A percentile compares a stretch with the other conserved stretches of the same genome.
phyloP scores from a whole-genome alignment of 2,113 vertebrate species.

The Lathamus discolor region DNA sequence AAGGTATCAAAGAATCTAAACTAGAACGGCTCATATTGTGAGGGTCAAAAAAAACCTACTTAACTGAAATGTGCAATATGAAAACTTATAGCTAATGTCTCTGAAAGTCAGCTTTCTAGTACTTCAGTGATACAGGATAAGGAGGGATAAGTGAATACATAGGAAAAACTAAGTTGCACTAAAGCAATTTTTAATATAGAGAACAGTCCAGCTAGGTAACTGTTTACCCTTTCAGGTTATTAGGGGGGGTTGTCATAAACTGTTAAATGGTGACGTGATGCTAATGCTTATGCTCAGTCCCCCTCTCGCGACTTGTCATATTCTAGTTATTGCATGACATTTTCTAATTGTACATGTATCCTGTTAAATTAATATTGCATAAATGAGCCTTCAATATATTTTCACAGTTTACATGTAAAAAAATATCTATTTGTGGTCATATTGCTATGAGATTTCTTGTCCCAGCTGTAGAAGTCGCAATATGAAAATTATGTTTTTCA shows the following conservation, averaged over 20 bases:
- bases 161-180: background rate
- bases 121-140: background rate
- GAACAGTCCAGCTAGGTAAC: background rate
- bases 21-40: background rate
- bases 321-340: background rate
- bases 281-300: background rate
- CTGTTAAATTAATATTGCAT: background rate
- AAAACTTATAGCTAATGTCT: background rate
- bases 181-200: background rate
- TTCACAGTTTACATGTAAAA: background rate
- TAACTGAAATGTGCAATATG: background rate
- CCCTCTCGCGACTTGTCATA: background rate
- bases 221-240: background rate
- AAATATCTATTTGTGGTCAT: background rate
- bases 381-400: background rate
- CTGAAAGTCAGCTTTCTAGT: background rate
- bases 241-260: background rate
- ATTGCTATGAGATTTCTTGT: background rate
- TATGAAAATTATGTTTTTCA: background rate
- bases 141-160: background rate
- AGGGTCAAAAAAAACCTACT: background rate
- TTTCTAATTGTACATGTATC: background rate
- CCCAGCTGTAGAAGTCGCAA: background rate
- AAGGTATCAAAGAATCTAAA: background rate
- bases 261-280: background rate